Conservation (phyloP, 1,140 invertebrate genomes). For the Cheumatopsyche charites region DNA sequence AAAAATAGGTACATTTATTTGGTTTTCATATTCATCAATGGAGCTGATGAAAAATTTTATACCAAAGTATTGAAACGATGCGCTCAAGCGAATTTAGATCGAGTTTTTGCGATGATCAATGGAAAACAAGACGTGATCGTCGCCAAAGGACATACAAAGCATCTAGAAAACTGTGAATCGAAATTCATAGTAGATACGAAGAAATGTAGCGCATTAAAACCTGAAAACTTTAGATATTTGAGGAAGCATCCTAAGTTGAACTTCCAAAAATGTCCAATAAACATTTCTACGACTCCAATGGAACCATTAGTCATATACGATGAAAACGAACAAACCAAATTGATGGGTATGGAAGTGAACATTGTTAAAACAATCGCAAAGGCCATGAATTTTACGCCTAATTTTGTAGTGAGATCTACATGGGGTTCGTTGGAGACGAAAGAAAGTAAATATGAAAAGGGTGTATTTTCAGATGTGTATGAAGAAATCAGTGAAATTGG, state of each 20-base stretch:
- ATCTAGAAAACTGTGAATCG: neutral
- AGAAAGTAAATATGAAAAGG: neutral
- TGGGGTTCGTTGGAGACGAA: neutral
- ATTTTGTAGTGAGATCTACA: neutral
- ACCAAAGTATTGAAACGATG: neutral
- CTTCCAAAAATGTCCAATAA: conserved; percentile 8
- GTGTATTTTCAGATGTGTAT: neutral
- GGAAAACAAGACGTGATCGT: neutral
- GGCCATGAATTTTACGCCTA: neutral
- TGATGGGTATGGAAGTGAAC: neutral
- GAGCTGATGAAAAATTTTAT: neutral
- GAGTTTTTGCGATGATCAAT: neutral
- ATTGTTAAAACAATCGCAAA: neutral
- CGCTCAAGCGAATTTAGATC: neutral
- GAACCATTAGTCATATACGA: neutral
- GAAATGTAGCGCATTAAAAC: neutral
- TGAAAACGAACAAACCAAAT: neutral
- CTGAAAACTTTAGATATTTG: too few relatives aligned
- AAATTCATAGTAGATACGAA: neutral
- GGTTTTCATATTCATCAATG: conserved; percentile 15
- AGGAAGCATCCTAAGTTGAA: neutral
- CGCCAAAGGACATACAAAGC: neutral
- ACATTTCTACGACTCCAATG: neutral
- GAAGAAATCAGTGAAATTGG: conserved; percentile 2
- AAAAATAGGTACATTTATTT: neutral